Evolutionary conservation across 2,113 vertebrate species (phyloP).

Genomic region (Mus spicilegus): DNA sequence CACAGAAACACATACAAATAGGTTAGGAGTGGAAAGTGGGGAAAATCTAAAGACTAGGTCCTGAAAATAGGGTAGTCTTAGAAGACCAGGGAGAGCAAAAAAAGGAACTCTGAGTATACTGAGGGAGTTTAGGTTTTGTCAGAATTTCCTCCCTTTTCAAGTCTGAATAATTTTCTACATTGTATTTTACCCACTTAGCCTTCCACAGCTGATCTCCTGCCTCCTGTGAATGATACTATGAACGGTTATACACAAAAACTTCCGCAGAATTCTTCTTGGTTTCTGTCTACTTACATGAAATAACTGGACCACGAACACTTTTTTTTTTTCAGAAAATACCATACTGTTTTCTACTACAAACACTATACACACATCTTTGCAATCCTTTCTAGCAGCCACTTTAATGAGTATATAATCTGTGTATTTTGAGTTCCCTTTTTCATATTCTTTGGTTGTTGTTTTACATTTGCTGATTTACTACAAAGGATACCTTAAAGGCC

Average conservation of each 20-base stretch:
- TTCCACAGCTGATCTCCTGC: not conserved
- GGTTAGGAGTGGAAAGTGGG: rapidly evolving
- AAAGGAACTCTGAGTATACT: not conserved
- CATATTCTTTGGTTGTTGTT: not conserved
- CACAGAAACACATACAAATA: not conserved
- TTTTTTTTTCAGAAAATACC: not conserved
- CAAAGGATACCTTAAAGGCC: not conserved
- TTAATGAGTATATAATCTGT: not conserved
- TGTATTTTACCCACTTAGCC: not conserved
- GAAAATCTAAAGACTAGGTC: not conserved
- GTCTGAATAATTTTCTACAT: not conserved
- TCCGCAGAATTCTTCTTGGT: not conserved
- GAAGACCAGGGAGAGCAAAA: not conserved
- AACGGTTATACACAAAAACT: not conserved
- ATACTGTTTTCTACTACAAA: not conserved
- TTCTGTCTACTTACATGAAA: not conserved
- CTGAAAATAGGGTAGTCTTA: not conserved
- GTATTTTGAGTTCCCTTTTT: not conserved
- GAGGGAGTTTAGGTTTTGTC: not conserved
- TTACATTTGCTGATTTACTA: not conserved
- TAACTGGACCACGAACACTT: not conserved
- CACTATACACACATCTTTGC: not conserved
- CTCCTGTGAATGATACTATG: not conserved
- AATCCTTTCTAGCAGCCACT: not conserved
- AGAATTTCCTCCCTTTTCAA: not conserved